A percentile compares a stretch with the other conserved stretches of the same genome.
These are phyloP conservation scores for Cyanocitta stelleri DNA, from an alignment of 2,113 vertebrate genomes.

Conservation along the genomic window DNA sequence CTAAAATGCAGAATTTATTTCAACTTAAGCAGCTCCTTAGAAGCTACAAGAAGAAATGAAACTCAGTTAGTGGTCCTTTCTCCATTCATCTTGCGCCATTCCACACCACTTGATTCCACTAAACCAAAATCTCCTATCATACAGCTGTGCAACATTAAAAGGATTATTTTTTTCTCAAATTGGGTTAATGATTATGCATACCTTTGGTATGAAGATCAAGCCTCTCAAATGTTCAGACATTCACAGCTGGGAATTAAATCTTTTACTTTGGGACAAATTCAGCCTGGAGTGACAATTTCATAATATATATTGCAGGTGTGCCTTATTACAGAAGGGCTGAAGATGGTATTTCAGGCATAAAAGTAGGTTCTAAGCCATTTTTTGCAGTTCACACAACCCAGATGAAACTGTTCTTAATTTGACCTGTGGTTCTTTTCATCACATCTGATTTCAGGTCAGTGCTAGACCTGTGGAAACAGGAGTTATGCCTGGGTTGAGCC, in stretches of 20 bases:
- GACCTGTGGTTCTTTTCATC: neutral
- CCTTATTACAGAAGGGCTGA: neutral
- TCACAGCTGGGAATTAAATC: neutral
- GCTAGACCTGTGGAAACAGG: neutral
- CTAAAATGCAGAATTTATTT: neutral
- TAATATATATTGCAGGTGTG: neutral
- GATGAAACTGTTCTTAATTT: neutral
- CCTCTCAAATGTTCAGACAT: neutral
- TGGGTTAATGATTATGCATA: neutral
- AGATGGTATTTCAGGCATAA: neutral
- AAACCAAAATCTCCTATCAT: neutral
- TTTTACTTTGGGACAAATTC: neutral
- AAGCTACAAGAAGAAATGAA: neutral
- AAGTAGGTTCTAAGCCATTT: neutral
- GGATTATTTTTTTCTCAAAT: neutral
- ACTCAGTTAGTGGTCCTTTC: neutral
- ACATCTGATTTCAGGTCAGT: neutral
- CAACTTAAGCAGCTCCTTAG: neutral
- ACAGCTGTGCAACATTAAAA: constrained; percentile 8
- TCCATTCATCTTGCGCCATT: neutral
- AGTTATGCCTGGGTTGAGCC: neutral
- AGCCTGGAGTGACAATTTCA: constrained; percentile 1
- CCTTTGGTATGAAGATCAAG: constrained; percentile 4
- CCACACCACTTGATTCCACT: neutral
- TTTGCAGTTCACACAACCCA: neutral